Percentiles rank a stretch among this genome's conserved stretches.
Conservation (phyloP, 2,113 vertebrate genomes). For the Melanostigma gelatinosum region DNA sequence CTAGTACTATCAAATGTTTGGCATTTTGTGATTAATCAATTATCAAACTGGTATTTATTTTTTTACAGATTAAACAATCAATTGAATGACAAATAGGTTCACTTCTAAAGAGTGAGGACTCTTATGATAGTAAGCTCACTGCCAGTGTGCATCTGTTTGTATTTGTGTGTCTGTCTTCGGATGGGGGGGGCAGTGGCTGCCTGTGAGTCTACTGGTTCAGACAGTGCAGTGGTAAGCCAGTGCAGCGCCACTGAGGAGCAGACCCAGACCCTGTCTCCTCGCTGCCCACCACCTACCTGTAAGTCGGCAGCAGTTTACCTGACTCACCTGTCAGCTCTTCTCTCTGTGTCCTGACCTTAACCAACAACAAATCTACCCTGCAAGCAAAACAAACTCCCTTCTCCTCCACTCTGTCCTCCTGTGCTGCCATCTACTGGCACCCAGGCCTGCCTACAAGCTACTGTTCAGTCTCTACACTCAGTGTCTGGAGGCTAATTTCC, state of each 20-base stretch:
- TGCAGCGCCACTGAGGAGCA: slow-evolving; percentile 72
- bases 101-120: not conserved
- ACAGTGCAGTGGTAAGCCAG: slow-evolving; percentile 73
- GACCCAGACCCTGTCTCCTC: slow-evolving; percentile 50
- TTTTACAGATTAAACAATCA: not conserved
- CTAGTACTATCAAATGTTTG: not conserved
- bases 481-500: not conserved
- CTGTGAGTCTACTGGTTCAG: slow-evolving; percentile 64
- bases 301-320: slow-evolving; percentile 65
- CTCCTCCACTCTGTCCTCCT: slow-evolving; percentile 1
- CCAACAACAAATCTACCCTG: not conserved
- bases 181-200: slow-evolving; percentile 50
- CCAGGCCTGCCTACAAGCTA: slow-evolving; percentile 19
- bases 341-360: slow-evolving; percentile 12
- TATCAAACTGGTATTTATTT: not conserved
- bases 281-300: slow-evolving; percentile 66
- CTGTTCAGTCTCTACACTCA: not conserved
- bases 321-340: slow-evolving; percentile 18
- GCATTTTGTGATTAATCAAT: not conserved
- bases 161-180: slow-evolving; percentile 57
- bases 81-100: not conserved
- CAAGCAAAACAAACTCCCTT: not conserved
- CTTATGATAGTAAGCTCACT: not conserved
- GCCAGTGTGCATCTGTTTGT: slow-evolving; percentile 28
- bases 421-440: slow-evolving; percentile 67